phyloP scores from a whole-genome alignment of 92 coral and sea anemone species.

The Muricea muricata region DNA sequence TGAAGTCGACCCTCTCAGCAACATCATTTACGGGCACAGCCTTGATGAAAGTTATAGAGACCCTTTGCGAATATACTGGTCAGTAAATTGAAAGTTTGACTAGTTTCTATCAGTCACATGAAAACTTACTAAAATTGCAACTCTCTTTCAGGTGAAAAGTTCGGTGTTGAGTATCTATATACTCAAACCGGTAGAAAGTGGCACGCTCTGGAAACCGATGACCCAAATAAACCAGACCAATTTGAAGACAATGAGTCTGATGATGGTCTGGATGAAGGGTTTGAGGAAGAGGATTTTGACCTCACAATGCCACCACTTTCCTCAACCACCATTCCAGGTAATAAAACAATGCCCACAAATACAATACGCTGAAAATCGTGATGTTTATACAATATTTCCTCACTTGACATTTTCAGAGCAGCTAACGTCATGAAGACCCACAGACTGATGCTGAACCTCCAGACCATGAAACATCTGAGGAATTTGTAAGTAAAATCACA shows the following conservation, averaged over 20 bases:
- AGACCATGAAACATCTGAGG: constrained; percentile 5
- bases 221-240: constrained; percentile 44
- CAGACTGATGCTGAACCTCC: not conserved
- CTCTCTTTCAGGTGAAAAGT: constrained; percentile 17
- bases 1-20: constrained; percentile 12
- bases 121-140: not conserved
- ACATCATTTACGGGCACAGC: constrained; percentile 9
- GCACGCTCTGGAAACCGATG: not conserved
- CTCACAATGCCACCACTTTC: not conserved
- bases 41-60: constrained; percentile 1
- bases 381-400: too few species aligned
- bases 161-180: constrained; percentile 40
- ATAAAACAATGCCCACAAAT: too few species aligned
- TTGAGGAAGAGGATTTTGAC: constrained; percentile 36
- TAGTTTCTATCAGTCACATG: not conserved
- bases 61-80: constrained; percentile 61
- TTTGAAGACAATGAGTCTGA: not conserved
- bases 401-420: too few species aligned
- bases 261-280: constrained; percentile 39
- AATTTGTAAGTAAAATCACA: constrained; percentile 25
- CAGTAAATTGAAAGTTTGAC: not conserved
- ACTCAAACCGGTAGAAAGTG: constrained; percentile 47
- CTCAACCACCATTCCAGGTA: constrained; percentile 22
- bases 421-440: not conserved
- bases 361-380: too few species aligned